Base-by-base conservation (phyloP, 2,888 invertebrate species). In the Drosophila anomalata region DNA sequence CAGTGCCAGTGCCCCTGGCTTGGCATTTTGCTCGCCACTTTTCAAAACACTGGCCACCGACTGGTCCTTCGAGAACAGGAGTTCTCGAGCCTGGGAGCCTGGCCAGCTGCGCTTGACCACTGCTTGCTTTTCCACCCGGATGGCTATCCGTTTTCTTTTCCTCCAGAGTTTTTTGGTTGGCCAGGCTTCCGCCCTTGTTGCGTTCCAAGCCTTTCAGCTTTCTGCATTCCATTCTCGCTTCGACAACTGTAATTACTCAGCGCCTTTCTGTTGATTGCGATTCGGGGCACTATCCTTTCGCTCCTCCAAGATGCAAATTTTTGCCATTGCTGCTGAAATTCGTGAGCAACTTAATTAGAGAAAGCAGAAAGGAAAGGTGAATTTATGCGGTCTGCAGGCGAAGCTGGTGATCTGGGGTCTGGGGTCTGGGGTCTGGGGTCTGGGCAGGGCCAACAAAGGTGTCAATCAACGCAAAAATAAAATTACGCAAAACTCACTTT, bases 251-350 rank as follows among this genome's bases (percentile, higher is more conserved):
- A 81, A 86, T 83, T 81, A 86, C 69, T 73, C 69, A 72, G 67
- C 60, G 73, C 70, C 75, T 79, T 68, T 79, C 60, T 61, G 62
- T 71, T 79, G 78, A 79, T 85, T 79, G 81, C 60, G 50, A 63
- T 59, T 39, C 46, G 12, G 26, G 26, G 9, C 7, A 11, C n/a
- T 17, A 29, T 14, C 17, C 36, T 12, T 51, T 44, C 36, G 9
- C 8, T 17, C 39, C 50, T 26, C 11, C 9, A 62, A 54, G 42
- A 69, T 69, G 53, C 53, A 69, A 70, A 53, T 58, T 68, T 59
- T 47, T 57, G 17, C 50, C 33, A 48, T 67, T 51, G 33, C 20
- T 46, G 29, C 14, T 26, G 51, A 58, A 48, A 48, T 36, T 48
- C 58, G n/a, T 24, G 55, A 56, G 29, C 29, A 63, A 65, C 56